Base-by-base conservation (phyloP, 2,888 invertebrate genomes). In the Brassicogethes aeneus region DNA sequence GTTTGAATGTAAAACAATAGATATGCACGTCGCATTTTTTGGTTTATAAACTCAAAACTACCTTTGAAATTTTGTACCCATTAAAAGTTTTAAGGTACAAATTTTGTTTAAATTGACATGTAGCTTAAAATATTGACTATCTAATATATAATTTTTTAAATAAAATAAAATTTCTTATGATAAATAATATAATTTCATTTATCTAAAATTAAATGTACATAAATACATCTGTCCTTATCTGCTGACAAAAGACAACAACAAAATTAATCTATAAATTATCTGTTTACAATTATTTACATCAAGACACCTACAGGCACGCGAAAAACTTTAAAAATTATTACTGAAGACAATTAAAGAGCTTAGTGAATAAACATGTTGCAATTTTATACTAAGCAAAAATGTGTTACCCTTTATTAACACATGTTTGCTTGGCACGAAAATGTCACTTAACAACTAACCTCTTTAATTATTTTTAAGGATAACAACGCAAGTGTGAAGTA, bases 101-200 rank as follows among this genome's bases (percentile, higher is more conserved):
- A 44, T 43, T 47, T 40, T 45, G 12, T 41, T 36, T 48, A 50
- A 53, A 53, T 53, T 53, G 53, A 53, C 53, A 48, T 47, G 46
- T 51, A 52, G 52, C 46, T 45, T 45, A 49, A 48, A 44, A 48
- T 52, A 51, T 51, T 47, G 46, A 47, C 52, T 52, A 48, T 45
- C 45, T 51, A 51, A 41, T 41, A 48, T 45, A n/a, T n/a, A n/a
- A n/a, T n/a, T n/a, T 23, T 5, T 23, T 23, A 7, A 23, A 23
- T 23, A 23, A 51, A 48, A 51, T 48, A 40, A 47, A 48, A 47
- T 46, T 41, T 47, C 44, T 45, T 32, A 39, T 37, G 43, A 41
- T 43, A 47, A 45, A 47, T 40, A 44, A 48, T 42, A 42, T 16
- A 38, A 43, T 34, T 15, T 12, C 37, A 32, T 37, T 36, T 42